Evolutionary conservation across 1,140 invertebrate genomes (phyloP), one percentile per base, ranked within the genome.

Genomic region (Drosophila erecta): DNA sequence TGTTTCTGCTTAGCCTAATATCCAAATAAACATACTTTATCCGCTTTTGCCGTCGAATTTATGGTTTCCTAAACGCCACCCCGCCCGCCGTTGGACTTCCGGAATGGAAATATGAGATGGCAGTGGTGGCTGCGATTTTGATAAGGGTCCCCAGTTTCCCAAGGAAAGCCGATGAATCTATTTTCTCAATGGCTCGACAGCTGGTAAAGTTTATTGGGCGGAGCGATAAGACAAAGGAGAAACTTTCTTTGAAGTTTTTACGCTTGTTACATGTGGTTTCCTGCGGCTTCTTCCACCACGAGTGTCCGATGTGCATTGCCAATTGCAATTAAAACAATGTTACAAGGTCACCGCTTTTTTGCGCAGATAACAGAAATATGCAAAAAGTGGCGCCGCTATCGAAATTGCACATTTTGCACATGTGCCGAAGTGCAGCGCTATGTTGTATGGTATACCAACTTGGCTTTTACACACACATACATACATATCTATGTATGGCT

Each of bases 1-100:
- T 17, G n/a, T 46, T 76, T 56, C 61, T 84, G 80, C 84, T 89
- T 89, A 80, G 84, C 84, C 65, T 89, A 90, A 89, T 89, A 89
- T 89, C 72, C 73, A 78, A 90, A 84, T 89, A 89, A 89, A 89
- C 85, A 89, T 90, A 89, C 84, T 90, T 89, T 87, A 87, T 87
- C 79, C 84, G 84, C 90, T 90, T 78, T 80, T 90, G 84, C 84
- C 72, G 80, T 79, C 58, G 62, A 90, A 89, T 89, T 89, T 89
- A 89, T 89, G 84, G 80, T 90, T 89, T 84, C 76, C 80, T 89
- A 90, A 90, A 84, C 75, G 85, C 56, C 66, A 66, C 24, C 47
- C 65, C 46, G 15, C 7, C 33, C 27, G 11, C 41, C 10, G 35
- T 17, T 33, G 17, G 44, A 22, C 44, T 33, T 22, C 11, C 44